Evolutionary conservation across 2,797 vertebrate genomes (phyloP), one percentile per base, ranked within the genome.

Genomic region (Chaetodon trifasciatus): DNA sequence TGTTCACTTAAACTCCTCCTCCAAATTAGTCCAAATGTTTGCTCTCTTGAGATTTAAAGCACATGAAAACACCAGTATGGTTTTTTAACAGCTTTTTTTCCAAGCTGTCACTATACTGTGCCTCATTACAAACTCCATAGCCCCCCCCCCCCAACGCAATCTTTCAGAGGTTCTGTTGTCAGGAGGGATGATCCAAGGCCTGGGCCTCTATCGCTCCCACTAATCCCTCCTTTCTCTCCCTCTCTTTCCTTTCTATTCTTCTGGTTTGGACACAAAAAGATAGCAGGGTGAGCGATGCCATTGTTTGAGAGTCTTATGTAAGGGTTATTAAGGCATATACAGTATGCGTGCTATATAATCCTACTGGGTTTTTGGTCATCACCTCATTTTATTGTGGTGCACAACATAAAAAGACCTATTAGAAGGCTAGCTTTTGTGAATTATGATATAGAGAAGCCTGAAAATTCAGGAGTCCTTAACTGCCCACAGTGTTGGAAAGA

Each of bases 221-320:
- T 93, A 92, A 93, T 93, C 91, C 89, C 74, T 82, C 85, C 56
- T 80, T 87, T 88, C 87, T 82, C 76, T 88, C 50, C 32, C 73
- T 68, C 70, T 81, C 73, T 80, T 65, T 72, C 65, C 57, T 52
- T 53, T 86, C 60, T 70, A 11, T 83, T 77, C 68, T 71, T 80
- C 57, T 79, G 47, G 24, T 73, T 57, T 44, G 69, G 67, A 81
- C 74, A 84, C 64, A 81, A 60, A 81, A 78, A 77, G 64, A 53
- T 55, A 62, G 62, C 3, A 2, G 67, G 50, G 10, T 8, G n/a
- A 77, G 74, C 52, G 11, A 23, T 8, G 19, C 79, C 39, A 75
- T 87, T 79, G 69, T 90, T 57, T 76, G 57, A 16, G 39, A 39
- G 23, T 77, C 73, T 84, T 84, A 79, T 64, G 50, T 79, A 81